Evolutionary conservation across 2,113 vertebrate genomes (phyloP), one percentile per base, ranked within the genome.

Genomic region (Pterocles gutturalis): DNA sequence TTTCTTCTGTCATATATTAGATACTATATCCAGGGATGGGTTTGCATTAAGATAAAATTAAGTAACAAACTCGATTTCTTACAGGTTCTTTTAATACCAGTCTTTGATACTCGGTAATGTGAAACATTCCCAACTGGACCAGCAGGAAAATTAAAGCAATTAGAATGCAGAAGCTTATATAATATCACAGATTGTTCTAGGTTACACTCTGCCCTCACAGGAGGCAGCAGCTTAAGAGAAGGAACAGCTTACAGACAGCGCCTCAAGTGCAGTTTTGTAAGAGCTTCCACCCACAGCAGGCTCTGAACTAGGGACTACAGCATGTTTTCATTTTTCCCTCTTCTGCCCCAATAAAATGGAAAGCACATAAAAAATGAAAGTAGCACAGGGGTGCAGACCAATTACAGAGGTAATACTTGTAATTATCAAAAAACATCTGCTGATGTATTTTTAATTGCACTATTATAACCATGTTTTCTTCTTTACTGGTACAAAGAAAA

Each of bases 241-340:
- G 92, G 67, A 92, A 67, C 82, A 92, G 78, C 78, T 96, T 69
- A 72, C 11, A 81, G 61, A 14, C 45, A 78, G 79, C 75, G 82
- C 67, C 75, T 90, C 66, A 24, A 93, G 77, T 3, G 25, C 80
- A 61, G 64, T 64, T 75, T 79, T 78, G 1, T 12, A 18, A 77
- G 79, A 83, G 67, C 86, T 95, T 41, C 94, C 80, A 90, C 92
- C 85, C 88, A 90, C 94, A 77, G 66, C 85, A 90, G 70, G 18
- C 49, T 65, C 95, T 93, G 17, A 85, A 38, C 48, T 53, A 34
- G 34, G 58, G 34, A n/a, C 76, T 58, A 4, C 11, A 43, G 46
- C 61, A 13, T 6, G 60, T 34, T 46, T 85, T 67, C 78, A 80
- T 80, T 93, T 9, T 83, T 38, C 66, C 75, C n/a, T 53, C 29